Conservation (phyloP, 2,797 vertebrate genomes). For the Potorous gilbertii region DNA sequence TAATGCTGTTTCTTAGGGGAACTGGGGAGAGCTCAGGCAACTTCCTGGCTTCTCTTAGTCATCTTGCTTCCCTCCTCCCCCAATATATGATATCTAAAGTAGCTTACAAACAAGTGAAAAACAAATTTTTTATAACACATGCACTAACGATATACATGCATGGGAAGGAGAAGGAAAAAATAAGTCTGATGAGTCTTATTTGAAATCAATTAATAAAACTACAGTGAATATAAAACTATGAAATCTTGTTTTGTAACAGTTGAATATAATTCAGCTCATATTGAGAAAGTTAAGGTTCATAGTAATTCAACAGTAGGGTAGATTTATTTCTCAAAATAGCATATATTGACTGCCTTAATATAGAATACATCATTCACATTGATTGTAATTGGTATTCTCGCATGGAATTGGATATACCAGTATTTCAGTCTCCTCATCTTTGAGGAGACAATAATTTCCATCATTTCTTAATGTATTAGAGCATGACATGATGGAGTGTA, state of each 20-base stretch:
- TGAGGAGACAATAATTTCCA: constrained; percentile 52
- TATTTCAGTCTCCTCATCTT: constrained; percentile 16
- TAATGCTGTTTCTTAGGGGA: too few relatives aligned
- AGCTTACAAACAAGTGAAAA: too few relatives aligned
- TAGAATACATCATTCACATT: constrained; percentile 65
- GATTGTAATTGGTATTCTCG: constrained; percentile 55
- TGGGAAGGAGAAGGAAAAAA: constrained; percentile 25
- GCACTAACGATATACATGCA: neutral
- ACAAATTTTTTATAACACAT: neutral
- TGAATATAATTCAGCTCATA: constrained; percentile 36
- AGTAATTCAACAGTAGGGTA: neutral
- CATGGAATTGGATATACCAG: constrained; percentile 54
- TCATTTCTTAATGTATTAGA: constrained; percentile 61
- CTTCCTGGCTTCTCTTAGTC: too few relatives aligned
- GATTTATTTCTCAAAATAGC: constrained; percentile 34
- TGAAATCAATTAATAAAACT: constrained; percentile 20
- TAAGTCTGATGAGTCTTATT: neutral
- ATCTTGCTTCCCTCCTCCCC: too few relatives aligned
- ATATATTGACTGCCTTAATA: constrained; percentile 58
- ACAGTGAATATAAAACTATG: constrained; percentile 25
- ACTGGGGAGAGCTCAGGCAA: too few relatives aligned
- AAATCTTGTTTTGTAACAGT: constrained; percentile 29
- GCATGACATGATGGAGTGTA: constrained; percentile 55
- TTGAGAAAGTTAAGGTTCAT: constrained; percentile 16
- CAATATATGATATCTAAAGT: too few relatives aligned